phyloP scores from a whole-genome alignment of 2,888 invertebrate genomes.

The Temnothorax unifasciatus region DNA sequence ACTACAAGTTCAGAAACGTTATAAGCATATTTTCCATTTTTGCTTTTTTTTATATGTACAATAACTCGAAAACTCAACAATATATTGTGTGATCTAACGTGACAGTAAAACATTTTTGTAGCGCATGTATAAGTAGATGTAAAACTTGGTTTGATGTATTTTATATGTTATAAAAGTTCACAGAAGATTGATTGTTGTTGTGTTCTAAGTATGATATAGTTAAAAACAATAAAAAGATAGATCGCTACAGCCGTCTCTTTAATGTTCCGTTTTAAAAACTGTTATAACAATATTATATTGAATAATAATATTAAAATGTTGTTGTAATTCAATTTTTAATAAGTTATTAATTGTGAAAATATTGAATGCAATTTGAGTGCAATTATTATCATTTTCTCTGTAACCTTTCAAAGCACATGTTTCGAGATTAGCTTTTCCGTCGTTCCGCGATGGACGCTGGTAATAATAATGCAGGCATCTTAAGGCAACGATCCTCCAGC shows the following conservation, averaged over 20 bases:
- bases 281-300: not conserved
- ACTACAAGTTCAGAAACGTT: not conserved
- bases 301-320: not conserved
- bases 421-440: constrained; percentile 26
- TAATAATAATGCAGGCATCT: constrained; percentile 49
- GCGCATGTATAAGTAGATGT: not conserved
- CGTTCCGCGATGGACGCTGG: not conserved
- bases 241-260: not conserved
- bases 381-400: not conserved
- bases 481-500: constrained; percentile 50
- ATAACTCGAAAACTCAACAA: not conserved
- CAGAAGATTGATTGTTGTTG: constrained; percentile 9
- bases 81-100: not conserved
- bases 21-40: not conserved
- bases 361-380: not conserved
- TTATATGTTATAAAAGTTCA: not conserved
- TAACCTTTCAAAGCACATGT: not conserved
- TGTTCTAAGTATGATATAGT: not conserved
- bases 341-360: not conserved
- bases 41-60: not conserved
- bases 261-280: not conserved
- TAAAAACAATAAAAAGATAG: constrained; percentile 16
- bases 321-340: not conserved
- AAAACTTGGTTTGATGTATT: not conserved
- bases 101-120: not conserved